Percentiles rank a stretch among this genome's conserved stretches.
Evolutionary conservation across 2,797 vertebrate species (phyloP).

Genomic region (Astyanax mexicanus): DNA sequence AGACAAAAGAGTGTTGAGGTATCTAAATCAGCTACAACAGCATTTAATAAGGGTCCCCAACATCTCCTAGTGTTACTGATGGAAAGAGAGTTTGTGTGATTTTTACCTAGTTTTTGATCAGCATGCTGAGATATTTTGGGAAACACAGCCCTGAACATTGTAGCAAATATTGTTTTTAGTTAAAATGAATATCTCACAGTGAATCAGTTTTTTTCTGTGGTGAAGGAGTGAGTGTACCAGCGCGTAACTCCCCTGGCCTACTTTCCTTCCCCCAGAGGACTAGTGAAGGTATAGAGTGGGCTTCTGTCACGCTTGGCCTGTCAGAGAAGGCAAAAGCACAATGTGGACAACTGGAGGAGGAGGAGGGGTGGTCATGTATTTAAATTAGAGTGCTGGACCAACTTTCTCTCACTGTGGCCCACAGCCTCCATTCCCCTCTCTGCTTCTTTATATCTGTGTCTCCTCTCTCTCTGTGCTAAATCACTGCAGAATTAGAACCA

Average conservation of each 20-base stretch:
- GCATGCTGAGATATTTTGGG: too few species aligned
- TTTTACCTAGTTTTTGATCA: too few species aligned
- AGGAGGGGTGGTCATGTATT: conserved; percentile 16
- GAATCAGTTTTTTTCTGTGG: conserved; percentile 51
- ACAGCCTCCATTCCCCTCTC: conserved; percentile 27
- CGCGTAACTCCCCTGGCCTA: conserved; percentile 38
- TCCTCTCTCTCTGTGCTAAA: neutral
- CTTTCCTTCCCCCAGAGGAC: conserved; percentile 59
- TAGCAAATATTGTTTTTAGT: conserved; percentile 57
- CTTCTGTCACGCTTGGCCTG: conserved; percentile 74
- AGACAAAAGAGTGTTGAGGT: too few species aligned
- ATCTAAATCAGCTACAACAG: too few species aligned
- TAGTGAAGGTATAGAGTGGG: conserved; percentile 56
- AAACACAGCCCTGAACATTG: neutral
- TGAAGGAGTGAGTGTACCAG: conserved; percentile 39
- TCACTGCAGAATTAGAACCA: neutral
- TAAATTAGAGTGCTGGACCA: conserved; percentile 28
- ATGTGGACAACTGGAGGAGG: conserved; percentile 56
- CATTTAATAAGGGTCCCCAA: too few species aligned
- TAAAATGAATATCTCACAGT: conserved; percentile 56
- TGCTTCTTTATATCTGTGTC: neutral
- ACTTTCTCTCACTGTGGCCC: conserved; percentile 39
- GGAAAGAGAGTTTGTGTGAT: too few species aligned
- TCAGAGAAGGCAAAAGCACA: conserved; percentile 57
- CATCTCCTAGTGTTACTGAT: too few species aligned